phyloP scores from a whole-genome alignment of 2,888 invertebrate species.

The Penaeus monodon region DNA sequence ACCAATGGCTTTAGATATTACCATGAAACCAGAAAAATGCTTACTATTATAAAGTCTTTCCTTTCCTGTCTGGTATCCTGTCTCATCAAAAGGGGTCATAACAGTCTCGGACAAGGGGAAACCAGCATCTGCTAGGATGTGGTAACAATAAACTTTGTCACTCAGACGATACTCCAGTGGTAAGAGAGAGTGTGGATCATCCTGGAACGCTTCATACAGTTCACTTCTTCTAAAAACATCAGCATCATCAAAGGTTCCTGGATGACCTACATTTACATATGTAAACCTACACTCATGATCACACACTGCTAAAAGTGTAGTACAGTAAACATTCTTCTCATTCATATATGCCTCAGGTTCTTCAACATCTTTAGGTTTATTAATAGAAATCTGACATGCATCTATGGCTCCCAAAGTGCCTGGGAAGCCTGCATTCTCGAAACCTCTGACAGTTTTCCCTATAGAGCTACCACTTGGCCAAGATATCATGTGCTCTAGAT shows the following conservation, averaged over 20 bases:
- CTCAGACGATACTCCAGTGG: conserved; percentile 24
- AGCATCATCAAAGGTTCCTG: conserved; percentile 33
- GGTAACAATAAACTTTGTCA: conserved; percentile 17
- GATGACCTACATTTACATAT: conserved; percentile 43
- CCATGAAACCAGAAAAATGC: conserved; percentile 26
- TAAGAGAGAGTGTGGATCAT: conserved; percentile 39
- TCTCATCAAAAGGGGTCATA: conserved; percentile 37
- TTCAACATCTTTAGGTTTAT: conserved; percentile 45
- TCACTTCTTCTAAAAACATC: conserved; percentile 45
- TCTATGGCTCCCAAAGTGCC: conserved; percentile 36
- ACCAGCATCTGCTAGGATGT: conserved; percentile 34
- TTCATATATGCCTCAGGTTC: conserved; percentile 48
- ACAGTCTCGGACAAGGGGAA: conserved; percentile 43
- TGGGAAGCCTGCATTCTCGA: conserved; percentile 32
- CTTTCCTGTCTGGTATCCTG: conserved; percentile 14
- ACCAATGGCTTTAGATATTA: conserved; percentile 23
- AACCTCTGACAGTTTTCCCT: conserved; percentile 21
- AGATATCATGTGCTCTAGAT: conserved; percentile 30
- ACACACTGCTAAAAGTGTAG: conserved; percentile 44
- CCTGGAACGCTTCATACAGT: conserved; percentile 30
- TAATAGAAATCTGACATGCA: conserved; percentile 32
- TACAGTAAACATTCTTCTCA: conserved; percentile 30
- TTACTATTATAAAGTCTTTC: conserved; percentile 22
- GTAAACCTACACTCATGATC: conserved; percentile 33
- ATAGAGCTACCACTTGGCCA: conserved; percentile 28